Evolutionary conservation across 2,888 invertebrate species (phyloP).

Genomic region (Melinaea menophilus): DNA sequence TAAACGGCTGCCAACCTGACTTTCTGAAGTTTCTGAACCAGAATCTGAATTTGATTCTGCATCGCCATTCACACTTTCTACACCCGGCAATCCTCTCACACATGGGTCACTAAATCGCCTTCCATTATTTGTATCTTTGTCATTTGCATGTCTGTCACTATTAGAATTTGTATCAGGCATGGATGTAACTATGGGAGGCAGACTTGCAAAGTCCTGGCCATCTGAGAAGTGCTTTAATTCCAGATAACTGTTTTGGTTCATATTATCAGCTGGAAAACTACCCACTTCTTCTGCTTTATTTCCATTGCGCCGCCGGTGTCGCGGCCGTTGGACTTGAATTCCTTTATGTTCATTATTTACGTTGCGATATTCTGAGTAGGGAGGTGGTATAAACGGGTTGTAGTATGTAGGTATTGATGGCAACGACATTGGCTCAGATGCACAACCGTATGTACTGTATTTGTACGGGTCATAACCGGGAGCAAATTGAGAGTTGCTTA

Average conservation of each 20-base stretch:
- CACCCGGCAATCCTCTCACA: constrained; percentile 70
- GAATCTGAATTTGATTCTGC: constrained; percentile 75
- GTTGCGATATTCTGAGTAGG: constrained; percentile 60
- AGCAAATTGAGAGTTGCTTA: constrained; percentile 57
- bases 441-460: constrained; percentile 72
- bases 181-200: constrained; percentile 83
- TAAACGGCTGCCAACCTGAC: constrained; percentile 77
- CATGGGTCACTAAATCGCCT: constrained; percentile 84
- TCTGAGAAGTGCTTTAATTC: constrained; percentile 66
- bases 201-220: constrained; percentile 80
- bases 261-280: constrained; percentile 47
- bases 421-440: constrained; percentile 81
- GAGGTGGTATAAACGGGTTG: constrained; percentile 51
- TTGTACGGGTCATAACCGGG: constrained; percentile 70
- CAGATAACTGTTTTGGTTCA: constrained; percentile 48
- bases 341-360: constrained; percentile 57
- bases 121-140: constrained; percentile 74
- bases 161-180: constrained; percentile 69
- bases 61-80: constrained; percentile 65
- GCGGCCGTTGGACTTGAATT: constrained; percentile 58
- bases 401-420: constrained; percentile 80
- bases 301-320: constrained; percentile 51
- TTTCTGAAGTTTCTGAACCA: constrained; percentile 73
- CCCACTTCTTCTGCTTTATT: constrained; percentile 55
- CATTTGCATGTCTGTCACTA: constrained; percentile 63